Conservation (phyloP, 2,113 vertebrate species). For the Zootoca vivipara region DNA sequence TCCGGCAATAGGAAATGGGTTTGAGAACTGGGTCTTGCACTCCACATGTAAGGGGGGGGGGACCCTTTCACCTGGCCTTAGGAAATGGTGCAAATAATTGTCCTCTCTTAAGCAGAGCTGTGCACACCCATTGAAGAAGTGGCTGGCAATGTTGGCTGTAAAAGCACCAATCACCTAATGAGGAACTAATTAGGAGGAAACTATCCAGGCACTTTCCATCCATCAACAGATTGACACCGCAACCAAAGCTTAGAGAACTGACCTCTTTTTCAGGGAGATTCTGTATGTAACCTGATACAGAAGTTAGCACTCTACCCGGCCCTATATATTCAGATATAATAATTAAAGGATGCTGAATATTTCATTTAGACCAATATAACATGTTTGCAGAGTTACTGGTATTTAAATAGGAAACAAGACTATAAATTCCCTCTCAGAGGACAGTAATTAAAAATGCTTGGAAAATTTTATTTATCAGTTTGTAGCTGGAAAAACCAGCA, state of each 20-base stretch:
- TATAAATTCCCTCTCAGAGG: not conserved
- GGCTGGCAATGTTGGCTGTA: too few relatives aligned
- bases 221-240: not conserved
- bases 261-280: not conserved
- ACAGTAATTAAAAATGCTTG: not conserved
- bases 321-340: not conserved
- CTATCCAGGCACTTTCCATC: not conserved
- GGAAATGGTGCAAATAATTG: too few relatives aligned
- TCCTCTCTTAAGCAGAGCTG: not conserved
- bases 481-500: not conserved
- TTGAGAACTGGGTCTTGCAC: not conserved
- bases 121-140: not conserved
- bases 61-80: not conserved
- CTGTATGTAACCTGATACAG: not conserved
- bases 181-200: not conserved
- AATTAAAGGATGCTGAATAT: not conserved
- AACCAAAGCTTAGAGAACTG: not conserved
- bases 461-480: not conserved
- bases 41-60: too few relatives aligned
- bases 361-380: not conserved
- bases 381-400: not conserved
- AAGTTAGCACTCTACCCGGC: not conserved
- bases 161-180: not conserved
- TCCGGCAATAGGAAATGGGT: not conserved
- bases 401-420: not conserved